phyloP scores from a whole-genome alignment of 2,113 vertebrate species.

The Peucedramus taeniatus region DNA sequence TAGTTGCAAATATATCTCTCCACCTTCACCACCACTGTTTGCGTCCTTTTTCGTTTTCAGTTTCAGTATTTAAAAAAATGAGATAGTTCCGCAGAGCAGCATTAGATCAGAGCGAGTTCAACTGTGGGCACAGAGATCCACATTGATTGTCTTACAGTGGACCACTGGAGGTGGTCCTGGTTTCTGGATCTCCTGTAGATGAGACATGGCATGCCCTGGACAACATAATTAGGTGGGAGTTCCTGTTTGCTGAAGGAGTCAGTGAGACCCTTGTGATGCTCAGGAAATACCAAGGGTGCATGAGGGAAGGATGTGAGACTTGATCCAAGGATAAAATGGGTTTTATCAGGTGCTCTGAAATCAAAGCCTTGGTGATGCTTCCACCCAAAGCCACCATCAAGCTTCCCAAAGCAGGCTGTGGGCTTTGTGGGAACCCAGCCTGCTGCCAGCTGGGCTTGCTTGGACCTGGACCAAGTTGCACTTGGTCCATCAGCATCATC shows the following conservation, averaged over 20 bases:
- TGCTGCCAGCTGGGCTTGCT: not conserved
- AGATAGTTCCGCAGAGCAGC: not conserved
- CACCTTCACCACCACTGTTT: fast-evolving
- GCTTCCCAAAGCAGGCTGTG: not conserved
- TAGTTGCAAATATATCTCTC: not conserved
- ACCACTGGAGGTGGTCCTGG: not conserved
- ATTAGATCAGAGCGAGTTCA: not conserved
- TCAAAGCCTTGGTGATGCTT: not conserved
- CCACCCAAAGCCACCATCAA: not conserved
- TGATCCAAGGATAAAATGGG: fast-evolving
- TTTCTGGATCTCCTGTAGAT: not conserved
- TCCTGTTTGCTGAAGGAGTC: not conserved
- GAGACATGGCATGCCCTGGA: not conserved
- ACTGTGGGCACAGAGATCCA: not conserved
- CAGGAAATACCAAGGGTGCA: not conserved
- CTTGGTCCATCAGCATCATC: not conserved
- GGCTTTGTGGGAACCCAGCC: not conserved
- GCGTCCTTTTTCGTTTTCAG: fast-evolving
- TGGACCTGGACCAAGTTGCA: not conserved
- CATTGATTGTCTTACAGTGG: not conserved
- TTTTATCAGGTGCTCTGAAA: not conserved
- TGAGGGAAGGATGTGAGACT: not conserved
- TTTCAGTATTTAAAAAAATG: not conserved
- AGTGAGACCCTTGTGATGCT: not conserved
- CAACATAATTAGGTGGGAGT: not conserved